Evolutionary conservation across 2,113 vertebrate species (phyloP).

Genomic region (Phasianus colchicus): DNA sequence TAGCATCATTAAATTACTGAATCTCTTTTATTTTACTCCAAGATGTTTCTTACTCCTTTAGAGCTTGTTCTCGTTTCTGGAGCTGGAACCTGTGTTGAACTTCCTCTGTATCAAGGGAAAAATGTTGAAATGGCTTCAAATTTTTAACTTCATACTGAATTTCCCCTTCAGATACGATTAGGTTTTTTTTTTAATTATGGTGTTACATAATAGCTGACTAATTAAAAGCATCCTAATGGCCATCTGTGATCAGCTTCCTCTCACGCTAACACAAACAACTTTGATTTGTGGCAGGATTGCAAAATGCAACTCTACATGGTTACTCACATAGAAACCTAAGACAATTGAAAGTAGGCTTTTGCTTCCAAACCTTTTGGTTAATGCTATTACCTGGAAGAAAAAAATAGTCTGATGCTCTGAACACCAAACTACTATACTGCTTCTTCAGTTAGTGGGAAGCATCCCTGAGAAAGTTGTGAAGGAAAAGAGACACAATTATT

Average conservation of each 20-base stretch:
- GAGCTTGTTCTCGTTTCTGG: no score
- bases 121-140: no score
- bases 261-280: neutral
- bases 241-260: neutral
- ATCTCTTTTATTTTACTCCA: slow-evolving; percentile 81
- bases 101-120: no score
- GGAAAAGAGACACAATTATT: neutral
- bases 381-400: neutral
- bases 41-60: no score
- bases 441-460: neutral
- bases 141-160: neutral
- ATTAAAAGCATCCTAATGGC: neutral
- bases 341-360: neutral
- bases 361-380: neutral
- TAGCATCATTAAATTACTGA: neutral
- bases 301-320: neutral
- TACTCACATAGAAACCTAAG: neutral
- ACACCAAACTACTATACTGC: neutral
- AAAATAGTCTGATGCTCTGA: neutral
- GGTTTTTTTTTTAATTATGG: neutral
- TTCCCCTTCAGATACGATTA: neutral
- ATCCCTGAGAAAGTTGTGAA: neutral
- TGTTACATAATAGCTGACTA: neutral
- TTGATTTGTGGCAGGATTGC: rapidly evolving
- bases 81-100: no score